These are phyloP conservation scores for Erebia aethiops DNA, from an alignment of 2,888 invertebrate species.

Conservation along the genomic window DNA sequence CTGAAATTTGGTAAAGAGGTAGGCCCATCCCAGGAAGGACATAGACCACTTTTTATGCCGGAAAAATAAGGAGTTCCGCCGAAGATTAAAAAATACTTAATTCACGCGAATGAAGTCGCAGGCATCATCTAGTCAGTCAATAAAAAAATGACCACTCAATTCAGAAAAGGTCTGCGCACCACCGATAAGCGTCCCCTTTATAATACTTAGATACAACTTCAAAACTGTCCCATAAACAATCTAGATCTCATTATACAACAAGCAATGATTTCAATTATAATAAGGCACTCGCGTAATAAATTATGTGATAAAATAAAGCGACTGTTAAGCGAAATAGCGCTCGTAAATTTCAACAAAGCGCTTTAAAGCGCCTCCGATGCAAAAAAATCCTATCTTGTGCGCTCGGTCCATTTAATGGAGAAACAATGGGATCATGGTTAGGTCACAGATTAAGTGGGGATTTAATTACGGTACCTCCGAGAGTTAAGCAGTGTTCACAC, in stretches of 20 bases:
- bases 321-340: slow-evolving; percentile 44
- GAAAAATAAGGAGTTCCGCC: too few relatives aligned
- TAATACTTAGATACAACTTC: background rate
- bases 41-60: too few relatives aligned
- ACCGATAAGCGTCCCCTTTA: background rate
- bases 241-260: slow-evolving; percentile 32
- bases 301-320: slow-evolving; percentile 45
- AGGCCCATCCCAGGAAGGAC: too few relatives aligned
- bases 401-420: slow-evolving; percentile 32
- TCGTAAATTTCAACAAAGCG: slow-evolving; percentile 45
- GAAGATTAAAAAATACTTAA: too few relatives aligned
- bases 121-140: too few relatives aligned
- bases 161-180: background rate
- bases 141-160: too few relatives aligned
- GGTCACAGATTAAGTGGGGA: slow-evolving; percentile 30
- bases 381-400: slow-evolving; percentile 35
- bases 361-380: slow-evolving; percentile 37
- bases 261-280: slow-evolving; percentile 45
- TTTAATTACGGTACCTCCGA: slow-evolving; percentile 17
- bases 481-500: background rate
- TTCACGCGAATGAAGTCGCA: too few relatives aligned
- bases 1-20: too few relatives aligned
- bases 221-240: slow-evolving; percentile 28
- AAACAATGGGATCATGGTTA: slow-evolving; percentile 34
- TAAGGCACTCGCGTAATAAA: slow-evolving; percentile 45